Percentiles rank a stretch among this genome's conserved stretches.
These are phyloP conservation scores for Gallinago paraguaiae DNA, from an alignment of 2,113 vertebrate genomes.

Conservation along the genomic window DNA sequence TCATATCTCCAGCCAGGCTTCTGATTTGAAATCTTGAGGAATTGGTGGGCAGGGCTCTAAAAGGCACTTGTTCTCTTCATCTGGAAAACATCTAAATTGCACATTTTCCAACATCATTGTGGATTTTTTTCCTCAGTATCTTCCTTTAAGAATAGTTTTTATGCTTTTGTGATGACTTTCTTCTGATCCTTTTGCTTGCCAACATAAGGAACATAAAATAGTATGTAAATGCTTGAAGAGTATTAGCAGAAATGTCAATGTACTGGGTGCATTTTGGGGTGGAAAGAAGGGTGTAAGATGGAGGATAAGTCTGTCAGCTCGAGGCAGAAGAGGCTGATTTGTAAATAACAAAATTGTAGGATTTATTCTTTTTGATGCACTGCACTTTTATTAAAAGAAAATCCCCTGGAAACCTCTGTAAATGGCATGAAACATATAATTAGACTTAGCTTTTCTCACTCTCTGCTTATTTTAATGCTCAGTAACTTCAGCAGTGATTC, in stretches of 20 bases:
- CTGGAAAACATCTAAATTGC: not conserved
- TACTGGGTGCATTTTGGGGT: not conserved
- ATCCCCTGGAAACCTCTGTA: conserved; percentile 60
- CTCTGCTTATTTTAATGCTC: conserved; percentile 51
- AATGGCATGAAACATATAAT: conserved; percentile 56
- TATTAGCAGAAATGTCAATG: not conserved
- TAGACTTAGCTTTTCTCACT: conserved; percentile 52
- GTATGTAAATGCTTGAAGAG: not conserved
- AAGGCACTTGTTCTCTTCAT: not conserved
- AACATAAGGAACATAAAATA: not conserved
- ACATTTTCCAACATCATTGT: not conserved
- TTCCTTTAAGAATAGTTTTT: not conserved
- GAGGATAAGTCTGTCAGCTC: not conserved
- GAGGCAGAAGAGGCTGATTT: conserved; percentile 10
- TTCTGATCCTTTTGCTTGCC: not conserved
- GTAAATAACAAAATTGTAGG: conserved; percentile 60
- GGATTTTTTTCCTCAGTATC: not conserved
- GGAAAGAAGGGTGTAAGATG: conserved; percentile 9
- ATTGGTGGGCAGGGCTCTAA: not conserved
- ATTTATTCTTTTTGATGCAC: conserved; percentile 53
- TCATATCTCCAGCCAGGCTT: not conserved
- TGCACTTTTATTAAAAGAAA: conserved; percentile 61
- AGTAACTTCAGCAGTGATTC: conserved; percentile 51
- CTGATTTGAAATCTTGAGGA: not conserved
- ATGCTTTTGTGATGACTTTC: not conserved